A percentile compares a stretch with the other conserved stretches of the same genome.
Evolutionary conservation across 2,113 vertebrate species (phyloP).

Genomic region (Ranitomeya variabilis): DNA sequence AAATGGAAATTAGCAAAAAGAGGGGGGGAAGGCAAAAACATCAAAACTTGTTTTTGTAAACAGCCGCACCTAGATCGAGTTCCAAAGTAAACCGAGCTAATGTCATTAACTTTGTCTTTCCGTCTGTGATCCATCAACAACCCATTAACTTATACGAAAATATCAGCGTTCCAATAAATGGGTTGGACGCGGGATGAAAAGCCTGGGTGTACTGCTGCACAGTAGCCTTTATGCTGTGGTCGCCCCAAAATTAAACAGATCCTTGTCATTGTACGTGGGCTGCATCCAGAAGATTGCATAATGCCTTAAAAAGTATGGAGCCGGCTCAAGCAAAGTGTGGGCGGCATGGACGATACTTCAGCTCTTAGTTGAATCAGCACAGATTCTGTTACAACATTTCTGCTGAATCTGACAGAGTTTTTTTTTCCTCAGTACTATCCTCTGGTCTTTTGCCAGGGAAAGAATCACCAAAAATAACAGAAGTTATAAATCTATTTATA

Average conservation of each 20-base stretch:
- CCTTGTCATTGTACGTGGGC: background rate
- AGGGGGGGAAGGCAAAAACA: background rate
- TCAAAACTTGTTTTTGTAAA: background rate
- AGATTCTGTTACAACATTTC: constrained; percentile 48
- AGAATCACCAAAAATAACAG: constrained; percentile 49
- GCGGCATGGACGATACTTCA: background rate
- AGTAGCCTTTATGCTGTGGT: constrained; percentile 23
- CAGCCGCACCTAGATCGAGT: background rate
- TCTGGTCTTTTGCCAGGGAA: constrained; percentile 34
- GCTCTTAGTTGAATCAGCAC: constrained; percentile 22
- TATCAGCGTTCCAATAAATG: background rate
- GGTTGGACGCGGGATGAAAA: constrained; percentile 15
- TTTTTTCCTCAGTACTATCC: constrained; percentile 50
- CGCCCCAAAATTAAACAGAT: background rate
- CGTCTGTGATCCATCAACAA: constrained; percentile 17
- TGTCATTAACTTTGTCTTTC: constrained; percentile 36
- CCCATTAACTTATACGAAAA: background rate
- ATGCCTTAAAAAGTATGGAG: constrained; percentile 14
- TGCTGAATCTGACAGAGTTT: constrained; percentile 16
- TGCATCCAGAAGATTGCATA: constrained; percentile 33
- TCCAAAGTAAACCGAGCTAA: constrained; percentile 11
- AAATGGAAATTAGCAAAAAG: background rate
- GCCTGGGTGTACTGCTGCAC: constrained; percentile 18
- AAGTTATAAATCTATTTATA: constrained; percentile 51
- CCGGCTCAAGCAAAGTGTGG: constrained; percentile 1